These are phyloP conservation scores for Empidonax alnorum DNA, from an alignment of 2,113 vertebrate genomes.

Conservation along the genomic window DNA sequence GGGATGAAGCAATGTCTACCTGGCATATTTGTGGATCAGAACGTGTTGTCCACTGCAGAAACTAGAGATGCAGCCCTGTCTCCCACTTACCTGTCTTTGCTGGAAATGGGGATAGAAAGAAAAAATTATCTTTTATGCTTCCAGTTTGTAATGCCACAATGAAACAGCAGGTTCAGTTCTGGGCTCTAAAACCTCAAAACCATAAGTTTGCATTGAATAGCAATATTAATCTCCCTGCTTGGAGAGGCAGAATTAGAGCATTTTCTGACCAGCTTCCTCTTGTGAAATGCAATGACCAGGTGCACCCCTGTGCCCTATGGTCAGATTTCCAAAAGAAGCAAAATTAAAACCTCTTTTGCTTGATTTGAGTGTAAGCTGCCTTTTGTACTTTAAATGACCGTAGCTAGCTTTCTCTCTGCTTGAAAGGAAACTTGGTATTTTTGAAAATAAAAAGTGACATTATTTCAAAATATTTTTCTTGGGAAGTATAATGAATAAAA, in stretches of 20 bases:
- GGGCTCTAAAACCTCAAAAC: accelerated
- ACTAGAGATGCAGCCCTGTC: accelerated
- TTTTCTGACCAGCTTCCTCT: background rate
- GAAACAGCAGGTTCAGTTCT: background rate
- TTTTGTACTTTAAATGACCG: background rate
- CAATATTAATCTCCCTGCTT: background rate
- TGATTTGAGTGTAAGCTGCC: background rate
- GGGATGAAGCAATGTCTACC: background rate
- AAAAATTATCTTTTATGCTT: background rate
- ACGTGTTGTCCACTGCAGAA: background rate
- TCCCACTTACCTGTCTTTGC: background rate
- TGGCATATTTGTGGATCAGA: background rate
- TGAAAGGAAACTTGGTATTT: background rate
- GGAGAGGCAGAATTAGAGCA: background rate
- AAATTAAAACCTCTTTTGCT: background rate
- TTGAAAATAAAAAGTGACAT: background rate
- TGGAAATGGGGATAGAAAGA: background rate
- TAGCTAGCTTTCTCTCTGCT: background rate
- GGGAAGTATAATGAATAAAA: background rate
- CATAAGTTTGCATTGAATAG: background rate
- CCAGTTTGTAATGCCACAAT: background rate
- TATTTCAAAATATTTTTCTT: background rate
- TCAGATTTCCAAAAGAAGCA: background rate
- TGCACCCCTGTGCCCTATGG: background rate
- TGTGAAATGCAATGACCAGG: background rate